Base-by-base conservation (phyloP, 64 coral and sea anemone genomes). In the Actinia tenebrosa region DNA sequence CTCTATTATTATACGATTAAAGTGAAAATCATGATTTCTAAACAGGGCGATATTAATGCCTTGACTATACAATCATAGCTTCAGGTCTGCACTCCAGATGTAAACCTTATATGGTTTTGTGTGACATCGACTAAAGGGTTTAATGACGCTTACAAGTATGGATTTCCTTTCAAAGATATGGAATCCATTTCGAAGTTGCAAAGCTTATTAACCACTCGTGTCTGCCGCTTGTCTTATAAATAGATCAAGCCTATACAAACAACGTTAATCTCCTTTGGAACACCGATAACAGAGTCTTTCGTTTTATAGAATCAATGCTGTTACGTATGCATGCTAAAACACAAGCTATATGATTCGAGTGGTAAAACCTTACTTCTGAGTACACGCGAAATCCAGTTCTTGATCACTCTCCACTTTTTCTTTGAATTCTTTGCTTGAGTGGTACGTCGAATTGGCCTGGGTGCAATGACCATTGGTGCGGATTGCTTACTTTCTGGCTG, bases 331-430 rank as follows among this genome's bases (percentile, higher is more conserved):
- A 43, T 75, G 26, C 27, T 75, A 75, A 26, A 27, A 45, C 53
- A 81, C 79, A 81, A 81, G 53, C 79, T 53, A 81, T 37, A 37
- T 37, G 30, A 37, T 18, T 81, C 4, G 42, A 37, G 9, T 30
- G 26, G 25, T 75, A 75, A 81, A 81, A 81, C 79, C 79, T 81
- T 81, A 81, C 79, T 81, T 81, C 79, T 81, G 79, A 81, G 79
- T 81, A 81, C 79, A 45, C 79, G 79, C 79, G 79, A 81, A 81
- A 81, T 81, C 79, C 79, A 81, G 79, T 53, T 81, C 79, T 81
- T 81, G 79, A 81, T 75, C 2, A 14, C 25, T 2, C 26, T 81
- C 79, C 79, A 81, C 45, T 81, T 45, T 53, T 16, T 79, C 45
- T 79, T 81, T n/a, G 22, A 11, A 20, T 22, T 81, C 44, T 81